phyloP scores from a whole-genome alignment of 2,113 vertebrate genomes.

The Upupa epops region DNA sequence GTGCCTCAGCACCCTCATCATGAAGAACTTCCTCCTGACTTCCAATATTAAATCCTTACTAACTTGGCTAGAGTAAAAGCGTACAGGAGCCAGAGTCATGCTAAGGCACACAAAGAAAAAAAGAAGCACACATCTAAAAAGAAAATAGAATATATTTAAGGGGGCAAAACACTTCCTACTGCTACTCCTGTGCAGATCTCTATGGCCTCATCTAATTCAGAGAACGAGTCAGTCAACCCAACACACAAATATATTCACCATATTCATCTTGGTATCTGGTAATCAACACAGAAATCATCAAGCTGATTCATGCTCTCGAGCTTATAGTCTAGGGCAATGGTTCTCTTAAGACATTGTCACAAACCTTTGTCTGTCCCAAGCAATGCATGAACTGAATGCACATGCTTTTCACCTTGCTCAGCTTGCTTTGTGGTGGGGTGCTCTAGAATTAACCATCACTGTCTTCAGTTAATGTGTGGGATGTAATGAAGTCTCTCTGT shows the following conservation, averaged over 20 bases:
- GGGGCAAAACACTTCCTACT: neutral
- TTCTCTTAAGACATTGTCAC: neutral
- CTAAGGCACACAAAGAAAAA: neutral
- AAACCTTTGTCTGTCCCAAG: neutral
- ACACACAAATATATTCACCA: neutral
- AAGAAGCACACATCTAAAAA: neutral
- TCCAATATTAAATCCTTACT: neutral
- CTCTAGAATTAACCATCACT: neutral
- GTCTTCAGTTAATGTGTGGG: neutral
- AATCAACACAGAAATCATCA: neutral
- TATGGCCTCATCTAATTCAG: neutral
- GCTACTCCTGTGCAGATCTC: neutral
- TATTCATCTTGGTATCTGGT: neutral
- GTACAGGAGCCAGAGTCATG: neutral
- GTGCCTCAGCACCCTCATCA: too few species aligned
- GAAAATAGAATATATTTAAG: neutral
- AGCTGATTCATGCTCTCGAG: neutral
- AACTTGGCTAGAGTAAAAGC: neutral
- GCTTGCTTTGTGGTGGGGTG: neutral
- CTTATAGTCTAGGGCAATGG: neutral
- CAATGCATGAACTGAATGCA: rapidly evolving
- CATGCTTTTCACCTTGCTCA: neutral
- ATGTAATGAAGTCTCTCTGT: neutral
- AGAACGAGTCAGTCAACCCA: neutral
- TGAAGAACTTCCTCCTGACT: too few species aligned